Evolutionary conservation across 2,888 invertebrate genomes (phyloP), one percentile per base, ranked within the genome.

Genomic region (Xylophagus ater): DNA sequence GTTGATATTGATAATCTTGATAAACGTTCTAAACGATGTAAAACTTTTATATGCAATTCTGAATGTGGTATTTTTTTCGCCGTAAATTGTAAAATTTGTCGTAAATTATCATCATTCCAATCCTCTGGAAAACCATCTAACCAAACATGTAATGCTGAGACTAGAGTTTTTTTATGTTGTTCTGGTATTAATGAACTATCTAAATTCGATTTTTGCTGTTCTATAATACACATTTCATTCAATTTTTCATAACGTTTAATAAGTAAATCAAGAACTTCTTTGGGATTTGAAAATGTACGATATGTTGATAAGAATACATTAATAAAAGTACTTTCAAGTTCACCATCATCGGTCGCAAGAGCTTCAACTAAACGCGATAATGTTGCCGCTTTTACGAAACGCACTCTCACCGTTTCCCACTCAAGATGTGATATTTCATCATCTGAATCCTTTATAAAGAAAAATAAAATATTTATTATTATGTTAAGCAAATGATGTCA

Each of bases 361-460:
- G 89, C 87, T 66, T 94, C 94, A 41, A 98, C 90, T 47, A 98
- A 74, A 54, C 85, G 81, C 58, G 88, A 84, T 51, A 97, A 75
- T 3, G 94, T 92, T 40, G 94, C 98, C 12, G 94, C 94, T 69
- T 96, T 96, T 50, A 98, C 79, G 59, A 92, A 87, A 43, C 90
- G 80, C 46, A 94, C 90, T 48, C 90, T 78, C 48, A 94, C 90
- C 26, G 93, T 94, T 70, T 96, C 94, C 98, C 98, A 98, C 77
- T 97, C 96, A 62, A 98, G 69, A 63, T 96, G 93, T 34, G 90
- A 89, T 52, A 90, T 89, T 68, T 88, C 88, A 67, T 87, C 87
- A 58, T 87, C 86, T 3, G 86, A 86, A 59, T 87, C 87, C 84
- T 61, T 23, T 37, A 10, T 81, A 81, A 65, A 4, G 66, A 66